Conservation (phyloP, 2,113 vertebrate species). For the Microcebus griseorufus region DNA sequence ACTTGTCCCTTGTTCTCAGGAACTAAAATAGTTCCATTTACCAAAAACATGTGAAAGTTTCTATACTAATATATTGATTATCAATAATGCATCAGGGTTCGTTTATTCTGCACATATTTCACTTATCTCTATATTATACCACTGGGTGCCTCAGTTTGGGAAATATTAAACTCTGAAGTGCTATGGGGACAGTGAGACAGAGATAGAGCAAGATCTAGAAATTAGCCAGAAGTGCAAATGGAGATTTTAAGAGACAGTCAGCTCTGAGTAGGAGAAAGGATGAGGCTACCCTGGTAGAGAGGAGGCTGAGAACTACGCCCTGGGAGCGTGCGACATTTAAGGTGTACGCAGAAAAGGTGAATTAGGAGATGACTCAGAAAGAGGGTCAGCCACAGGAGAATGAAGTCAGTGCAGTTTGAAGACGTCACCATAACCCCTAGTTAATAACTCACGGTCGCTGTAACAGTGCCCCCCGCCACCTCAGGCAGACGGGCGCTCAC, state of each 20-base stretch:
- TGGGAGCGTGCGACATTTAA: background rate
- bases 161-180: background rate
- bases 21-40: background rate
- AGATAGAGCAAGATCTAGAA: background rate
- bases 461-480: background rate
- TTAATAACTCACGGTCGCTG: background rate
- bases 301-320: background rate
- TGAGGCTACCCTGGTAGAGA: background rate
- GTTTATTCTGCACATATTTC: background rate
- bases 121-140: background rate
- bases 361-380: background rate
- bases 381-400: background rate
- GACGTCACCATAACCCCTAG: background rate
- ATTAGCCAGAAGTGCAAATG: background rate
- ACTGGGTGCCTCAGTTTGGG: background rate
- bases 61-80: background rate
- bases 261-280: background rate
- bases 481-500: background rate
- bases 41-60: background rate
- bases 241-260: background rate
- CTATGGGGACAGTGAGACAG: fast-evolving
- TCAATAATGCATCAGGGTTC: background rate
- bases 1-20: background rate
- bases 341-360: background rate
- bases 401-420: background rate